These are phyloP conservation scores for Rhagium mordax DNA, from an alignment of 2,888 invertebrate species.

Conservation along the genomic window DNA sequence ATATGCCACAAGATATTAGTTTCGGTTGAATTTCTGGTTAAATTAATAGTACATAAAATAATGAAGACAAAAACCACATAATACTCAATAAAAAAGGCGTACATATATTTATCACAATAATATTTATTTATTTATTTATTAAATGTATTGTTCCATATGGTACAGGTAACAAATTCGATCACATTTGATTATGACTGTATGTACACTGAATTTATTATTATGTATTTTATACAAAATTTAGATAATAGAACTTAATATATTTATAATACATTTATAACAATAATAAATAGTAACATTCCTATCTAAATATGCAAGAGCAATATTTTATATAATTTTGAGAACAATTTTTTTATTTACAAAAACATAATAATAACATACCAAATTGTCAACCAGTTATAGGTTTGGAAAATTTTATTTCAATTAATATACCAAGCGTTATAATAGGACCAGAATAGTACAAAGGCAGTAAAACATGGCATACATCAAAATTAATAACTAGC, in stretches of 20 bases:
- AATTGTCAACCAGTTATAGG: no score
- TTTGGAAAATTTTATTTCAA: no score
- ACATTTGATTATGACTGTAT: not conserved
- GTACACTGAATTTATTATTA: not conserved
- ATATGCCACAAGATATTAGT: no score
- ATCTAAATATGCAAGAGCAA: not conserved
- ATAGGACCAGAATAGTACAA: no score
- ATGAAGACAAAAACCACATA: no score
- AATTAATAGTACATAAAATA: no score
- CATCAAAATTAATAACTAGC: no score
- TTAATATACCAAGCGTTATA: no score
- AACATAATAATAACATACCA: no score
- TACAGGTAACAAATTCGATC: not conserved
- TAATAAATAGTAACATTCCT: not conserved
- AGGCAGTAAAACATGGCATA: no score
- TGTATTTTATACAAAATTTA: not conserved
- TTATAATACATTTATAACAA: not conserved
- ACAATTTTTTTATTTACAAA: not conserved
- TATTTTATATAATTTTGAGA: not conserved
- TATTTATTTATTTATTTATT: not conserved
- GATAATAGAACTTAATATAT: no score
- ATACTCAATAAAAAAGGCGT: not conserved
- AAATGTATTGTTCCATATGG: not conserved
- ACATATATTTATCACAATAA: not conserved
- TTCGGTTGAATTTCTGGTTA: no score